Evolutionary conservation across 2,797 vertebrate species (phyloP), one percentile per base, ranked within the genome.

Genomic region (Sarcophilus harrisii): DNA sequence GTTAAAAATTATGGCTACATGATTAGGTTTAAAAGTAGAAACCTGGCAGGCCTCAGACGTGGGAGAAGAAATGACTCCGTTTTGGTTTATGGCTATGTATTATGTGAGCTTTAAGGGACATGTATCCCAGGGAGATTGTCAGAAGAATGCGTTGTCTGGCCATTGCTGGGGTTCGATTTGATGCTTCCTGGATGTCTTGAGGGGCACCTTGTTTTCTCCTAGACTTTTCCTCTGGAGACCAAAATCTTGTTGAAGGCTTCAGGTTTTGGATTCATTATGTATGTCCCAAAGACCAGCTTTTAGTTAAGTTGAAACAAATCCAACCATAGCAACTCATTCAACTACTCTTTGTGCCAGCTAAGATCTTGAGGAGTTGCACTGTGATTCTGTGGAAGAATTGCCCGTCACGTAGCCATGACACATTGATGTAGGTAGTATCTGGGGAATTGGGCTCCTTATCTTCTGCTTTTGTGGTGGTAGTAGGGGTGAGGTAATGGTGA

Each of bases 11-110:
- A 90, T 13, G 49, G 55, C 95, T 81, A 38, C 38, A 45, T 81
- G 66, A 81, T 62, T 58, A 27, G 57, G 90, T 94, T 95, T 92
- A 49, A 93, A 96, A 95, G 93, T n/a, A 87, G 49, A 95, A 94
- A 90, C 94, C 90, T 96, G 89, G 90, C 32, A 27, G 59, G 57
- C 52, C 6, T 60, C 62, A 91, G 57, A 66, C 57, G 45, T 95
- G n/a, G 45, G 27, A 28, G 11, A 97, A 91, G 32, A 95, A 96
- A 62, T 81, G 45, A 49, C 54, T 10, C 27, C 0, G n/a, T 52
- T 16, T 45, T 28, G 45, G 57, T 32, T 73, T 9, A 29, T 49
- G 10, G 55, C 8, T 57, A 58, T 66, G 38, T 57, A n/a, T 92
- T n/a, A 27, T 0, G 49, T 32, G 45, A 52, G 18, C 29, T 92